Percentiles rank a stretch among this genome's conserved stretches.
Evolutionary conservation across 1,140 invertebrate genomes (phyloP).

Genomic region (Psilanteris sp.): DNA sequence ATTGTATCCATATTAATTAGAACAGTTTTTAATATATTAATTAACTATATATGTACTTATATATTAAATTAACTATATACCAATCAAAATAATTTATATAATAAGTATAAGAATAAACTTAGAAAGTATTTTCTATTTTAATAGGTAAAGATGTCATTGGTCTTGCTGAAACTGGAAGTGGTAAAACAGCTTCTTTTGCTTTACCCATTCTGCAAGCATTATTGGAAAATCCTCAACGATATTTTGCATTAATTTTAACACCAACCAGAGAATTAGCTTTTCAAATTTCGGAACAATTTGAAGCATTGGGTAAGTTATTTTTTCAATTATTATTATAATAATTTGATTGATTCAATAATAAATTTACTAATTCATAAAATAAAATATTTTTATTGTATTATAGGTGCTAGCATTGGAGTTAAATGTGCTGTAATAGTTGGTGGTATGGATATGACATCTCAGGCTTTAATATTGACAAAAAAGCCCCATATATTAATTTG

Average conservation of each 20-base stretch:
- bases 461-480: constrained; percentile 93
- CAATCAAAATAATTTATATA: constrained; percentile 5
- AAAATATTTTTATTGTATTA: background rate
- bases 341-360: constrained; percentile 12
- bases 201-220: constrained; percentile 96
- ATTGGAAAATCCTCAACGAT: constrained; percentile 93
- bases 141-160: constrained; percentile 95
- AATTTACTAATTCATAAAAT: background rate
- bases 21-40: no score
- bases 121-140: background rate
- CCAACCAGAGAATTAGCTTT: constrained; percentile 98
- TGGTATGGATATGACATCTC: constrained; percentile 98
- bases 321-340: no score
- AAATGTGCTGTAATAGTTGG: constrained; percentile 98
- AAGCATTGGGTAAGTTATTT: constrained; percentile 90
- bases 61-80: no score
- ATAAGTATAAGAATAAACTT: no score
- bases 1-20: no score
- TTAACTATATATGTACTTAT: no score
- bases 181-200: constrained; percentile 98
- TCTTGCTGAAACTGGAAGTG: constrained; percentile 97
- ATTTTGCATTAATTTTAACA: constrained; percentile 96
- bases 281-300: constrained; percentile 97
- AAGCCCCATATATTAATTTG: constrained; percentile 97
- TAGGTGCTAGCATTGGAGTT: constrained; percentile 91